Conservation (phyloP, 2,888 invertebrate species). For the Drepana falcataria region DNA sequence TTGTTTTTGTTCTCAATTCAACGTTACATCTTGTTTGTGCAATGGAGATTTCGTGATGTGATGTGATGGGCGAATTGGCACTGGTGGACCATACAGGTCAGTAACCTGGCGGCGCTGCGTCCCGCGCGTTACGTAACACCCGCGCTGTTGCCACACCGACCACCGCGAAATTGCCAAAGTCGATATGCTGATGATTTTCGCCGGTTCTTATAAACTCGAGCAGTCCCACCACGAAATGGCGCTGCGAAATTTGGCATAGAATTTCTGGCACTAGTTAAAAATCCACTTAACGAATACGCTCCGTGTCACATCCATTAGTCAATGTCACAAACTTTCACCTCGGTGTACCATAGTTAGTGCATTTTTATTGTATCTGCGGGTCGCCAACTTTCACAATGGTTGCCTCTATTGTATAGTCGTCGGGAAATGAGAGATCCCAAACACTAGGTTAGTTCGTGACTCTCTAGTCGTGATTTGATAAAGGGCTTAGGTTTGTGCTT, state of each 20-base stretch:
- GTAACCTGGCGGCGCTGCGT: slow-evolving; percentile 47
- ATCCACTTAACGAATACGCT: slow-evolving; percentile 29
- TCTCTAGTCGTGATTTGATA: background rate
- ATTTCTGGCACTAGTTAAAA: slow-evolving; percentile 12
- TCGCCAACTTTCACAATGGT: slow-evolving; percentile 55
- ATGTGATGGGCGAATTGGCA: slow-evolving; percentile 74
- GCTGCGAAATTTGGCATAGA: slow-evolving; percentile 2
- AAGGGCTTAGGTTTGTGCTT: background rate
- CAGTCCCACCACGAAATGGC: slow-evolving; percentile 2
- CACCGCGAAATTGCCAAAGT: slow-evolving; percentile 62
- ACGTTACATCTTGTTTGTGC: slow-evolving; percentile 53
- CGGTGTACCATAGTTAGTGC: slow-evolving; percentile 28
- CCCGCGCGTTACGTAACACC: slow-evolving; percentile 54
- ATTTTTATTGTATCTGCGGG: slow-evolving; percentile 51
- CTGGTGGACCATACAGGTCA: slow-evolving; percentile 69
- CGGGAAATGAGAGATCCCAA: slow-evolving; percentile 27
- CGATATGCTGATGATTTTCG: slow-evolving; percentile 44
- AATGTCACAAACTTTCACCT: slow-evolving; percentile 69
- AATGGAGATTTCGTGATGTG: slow-evolving; percentile 67
- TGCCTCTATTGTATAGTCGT: slow-evolving; percentile 41
- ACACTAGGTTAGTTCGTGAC: background rate
- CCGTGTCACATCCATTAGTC: slow-evolving; percentile 54
- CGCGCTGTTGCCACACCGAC: slow-evolving; percentile 65
- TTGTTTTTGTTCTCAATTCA: slow-evolving; percentile 36
- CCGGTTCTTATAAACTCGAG: slow-evolving; percentile 29